Evolutionary conservation across 1,140 invertebrate genomes (phyloP), one percentile per base, ranked within the genome.

Genomic region (Euwallacea fornicatus): DNA sequence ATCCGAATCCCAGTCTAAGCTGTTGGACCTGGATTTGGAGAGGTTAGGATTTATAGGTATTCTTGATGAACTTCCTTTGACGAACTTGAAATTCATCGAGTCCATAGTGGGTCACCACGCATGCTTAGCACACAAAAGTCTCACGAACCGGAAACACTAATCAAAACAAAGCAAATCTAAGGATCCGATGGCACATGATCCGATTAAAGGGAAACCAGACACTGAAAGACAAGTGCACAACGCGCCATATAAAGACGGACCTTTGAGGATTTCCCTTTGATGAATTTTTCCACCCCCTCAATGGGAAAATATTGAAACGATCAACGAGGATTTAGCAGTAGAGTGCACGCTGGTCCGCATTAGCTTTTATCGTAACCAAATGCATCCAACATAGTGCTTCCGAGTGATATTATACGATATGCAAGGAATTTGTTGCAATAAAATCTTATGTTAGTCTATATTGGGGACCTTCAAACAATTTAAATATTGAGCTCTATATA

Each of bases 1-100:
- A n/a, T 87, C 87, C 7, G 87, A 88, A 76, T 89, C 88, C 88
- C 88, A 89, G 69, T 89, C 88, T 69, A 88, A 81, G 21, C 79
- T 81, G 61, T 81, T 78, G 11, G 76, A 79, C 11, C 63, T 47
- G 7, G 63, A 73, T 67, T 69, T 77, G 64, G 61, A 42, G 4
- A 33, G 21, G 21, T 47, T 56, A 50, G 60, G 66, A 47, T 68
- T 69, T 10, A 59, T 47, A 8, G 65, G 65, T 42, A 74, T 72
- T 46, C 64, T 74, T 46, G 63, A 66, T 46, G 62, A 10, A 9
- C 42, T 42, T 42, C 16, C 16, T 50, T 50, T 50, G 9, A 11
- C 13, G 6, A 11, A 11, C 13, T 50, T 50, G 9, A 50, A 50
- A 50, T 50, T 50, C 9, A 11, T 50, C 46, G 46, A 10, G 46